Conservation (phyloP, 2,888 invertebrate genomes). For the Lasius platythorax region DNA sequence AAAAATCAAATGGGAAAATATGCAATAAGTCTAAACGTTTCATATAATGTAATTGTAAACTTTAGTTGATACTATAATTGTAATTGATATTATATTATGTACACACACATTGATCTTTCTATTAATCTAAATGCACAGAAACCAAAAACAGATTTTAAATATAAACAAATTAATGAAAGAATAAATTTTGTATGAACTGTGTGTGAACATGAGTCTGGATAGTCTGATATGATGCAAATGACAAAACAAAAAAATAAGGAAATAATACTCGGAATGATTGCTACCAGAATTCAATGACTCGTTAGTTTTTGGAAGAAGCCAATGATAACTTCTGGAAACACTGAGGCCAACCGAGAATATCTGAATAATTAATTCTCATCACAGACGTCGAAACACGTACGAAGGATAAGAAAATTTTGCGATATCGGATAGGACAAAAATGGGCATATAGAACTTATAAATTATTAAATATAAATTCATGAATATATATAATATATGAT, state of each 20-base stretch:
- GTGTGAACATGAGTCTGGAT: background rate
- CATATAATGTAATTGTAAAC: too few relatives aligned
- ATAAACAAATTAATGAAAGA: background rate
- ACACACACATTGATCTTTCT: background rate
- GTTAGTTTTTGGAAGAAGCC: background rate
- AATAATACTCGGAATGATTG: background rate
- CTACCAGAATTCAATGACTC: background rate
- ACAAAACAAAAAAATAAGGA: background rate
- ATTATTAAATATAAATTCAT: background rate
- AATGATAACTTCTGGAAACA: background rate
- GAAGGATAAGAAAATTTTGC: background rate
- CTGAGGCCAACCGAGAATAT: background rate
- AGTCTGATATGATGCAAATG: background rate
- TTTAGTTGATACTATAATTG: background rate
- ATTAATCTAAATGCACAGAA: background rate
- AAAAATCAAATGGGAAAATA: too few relatives aligned
- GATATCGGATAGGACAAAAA: background rate
- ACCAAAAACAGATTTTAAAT: background rate
- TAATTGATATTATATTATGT: background rate
- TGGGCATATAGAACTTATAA: background rate
- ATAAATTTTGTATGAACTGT: too few relatives aligned
- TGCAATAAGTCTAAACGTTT: too few relatives aligned
- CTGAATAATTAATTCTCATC: background rate
- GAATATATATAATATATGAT: background rate
- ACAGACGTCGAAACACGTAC: background rate